Evolutionary conservation across 2,888 invertebrate species (phyloP), one percentile per base, ranked within the genome.

Genomic region (Meliscaeva auricollis): DNA sequence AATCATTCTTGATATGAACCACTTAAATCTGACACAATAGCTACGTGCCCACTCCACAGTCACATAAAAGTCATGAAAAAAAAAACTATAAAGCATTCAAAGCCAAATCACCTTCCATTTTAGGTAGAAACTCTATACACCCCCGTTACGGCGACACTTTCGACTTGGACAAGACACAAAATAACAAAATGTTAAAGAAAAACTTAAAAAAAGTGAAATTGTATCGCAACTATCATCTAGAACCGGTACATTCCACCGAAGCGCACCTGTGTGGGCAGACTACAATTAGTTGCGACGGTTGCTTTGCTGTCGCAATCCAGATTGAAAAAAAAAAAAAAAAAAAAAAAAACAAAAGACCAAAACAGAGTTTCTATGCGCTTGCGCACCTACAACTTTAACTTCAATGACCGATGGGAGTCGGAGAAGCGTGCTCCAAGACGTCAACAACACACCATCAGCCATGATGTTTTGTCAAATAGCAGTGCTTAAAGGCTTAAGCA

Each of bases 211-310:
- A 38, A 38, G 9, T 38, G 2, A 38, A 38, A 38, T 38, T 11
- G 13, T 13, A 38, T 38, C 38, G 38, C 13, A 11, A 9, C 38
- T 38, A 38, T 38, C 9, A 38, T 6, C 38, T 64, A 56, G 56
- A 83, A 78, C 82, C 62, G 82, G 77, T 83, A 35, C 68, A 62
- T 44, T 38, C 48, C 73, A 70, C 48, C 22, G 30, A 54, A 78
- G 68, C 60, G 52, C 78, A 74, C 83, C 78, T 83, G 83, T 78
- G 83, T 83, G 78, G 83, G 83, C 58, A 74, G 74, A 83, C 50
- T 66, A 69, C 78, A 83, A 83, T 83, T 78, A 83, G 69, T 68
- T 56, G 41, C 64, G 70, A 44, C 15, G 20, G 62, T 60, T 60
- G 15, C 20, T 5, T 41, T 60, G 60, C 60, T 60, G 46, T 15